phyloP scores from a whole-genome alignment of 2,113 vertebrate species.

The Bos taurus region ARS-UCD2.0 NC_037328.1:78295501-78296000 shows the following conservation, averaged over 20 bases:
- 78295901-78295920: not conserved
- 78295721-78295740: not conserved
- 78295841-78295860: not conserved
- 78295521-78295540: too few species aligned
- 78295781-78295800: not conserved
- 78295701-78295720: not conserved
- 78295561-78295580: too few species aligned
- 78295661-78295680: not conserved
- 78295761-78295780: not conserved
- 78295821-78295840: not conserved
- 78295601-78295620: too few species aligned
- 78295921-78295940: not conserved
- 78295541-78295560: too few species aligned
- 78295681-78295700: not conserved
- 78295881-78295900: not conserved
- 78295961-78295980: not conserved
- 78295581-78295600: too few species aligned
- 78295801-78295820: not conserved
- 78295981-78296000: not conserved
- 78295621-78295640: too few species aligned
- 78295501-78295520: fast-evolving
- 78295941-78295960: not conserved
- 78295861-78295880: not conserved
- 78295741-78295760: not conserved
- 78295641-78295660: too few species aligned